Conservation (phyloP, 2,888 invertebrate species). For the Pristionchus fissidentatus region DNA sequence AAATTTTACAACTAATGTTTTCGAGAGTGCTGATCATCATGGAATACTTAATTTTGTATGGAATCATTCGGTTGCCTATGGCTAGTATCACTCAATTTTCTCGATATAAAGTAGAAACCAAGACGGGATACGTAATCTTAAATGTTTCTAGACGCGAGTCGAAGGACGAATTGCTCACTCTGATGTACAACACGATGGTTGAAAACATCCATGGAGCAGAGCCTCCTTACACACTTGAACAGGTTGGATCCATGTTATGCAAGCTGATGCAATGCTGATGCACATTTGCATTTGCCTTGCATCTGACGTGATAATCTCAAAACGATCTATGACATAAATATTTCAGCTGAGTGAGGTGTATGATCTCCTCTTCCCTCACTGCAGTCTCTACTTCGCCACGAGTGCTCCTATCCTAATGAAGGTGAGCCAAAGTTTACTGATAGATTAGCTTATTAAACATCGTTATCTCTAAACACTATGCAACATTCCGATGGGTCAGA, state of each 20-base stretch:
- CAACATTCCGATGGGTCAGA: too few species aligned
- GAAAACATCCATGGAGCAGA: neutral
- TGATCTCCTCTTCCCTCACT: slow-evolving; percentile 11
- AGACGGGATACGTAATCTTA: neutral
- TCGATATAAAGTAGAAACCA: too few species aligned
- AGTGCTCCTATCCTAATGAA: neutral
- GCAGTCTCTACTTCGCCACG: neutral
- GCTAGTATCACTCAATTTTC: neutral
- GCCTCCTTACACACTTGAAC: slow-evolving; percentile 15
- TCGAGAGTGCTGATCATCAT: neutral
- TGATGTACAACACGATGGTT: slow-evolving; percentile 2
- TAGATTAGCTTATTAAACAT: too few species aligned
- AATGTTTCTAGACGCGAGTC: neutral
- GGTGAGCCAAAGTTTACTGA: neutral
- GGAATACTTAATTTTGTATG: neutral
- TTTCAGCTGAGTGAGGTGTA: slow-evolving; percentile 12
- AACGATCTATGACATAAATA: neutral
- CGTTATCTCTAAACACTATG: too few species aligned
- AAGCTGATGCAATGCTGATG: neutral
- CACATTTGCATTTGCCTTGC: neutral
- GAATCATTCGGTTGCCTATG: neutral
- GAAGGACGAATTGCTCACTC: neutral
- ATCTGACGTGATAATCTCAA: neutral
- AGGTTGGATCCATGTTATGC: neutral
- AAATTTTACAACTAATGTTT: neutral